phyloP scores from a whole-genome alignment of 2,797 vertebrate species.

The Alfaro cultratus region DNA sequence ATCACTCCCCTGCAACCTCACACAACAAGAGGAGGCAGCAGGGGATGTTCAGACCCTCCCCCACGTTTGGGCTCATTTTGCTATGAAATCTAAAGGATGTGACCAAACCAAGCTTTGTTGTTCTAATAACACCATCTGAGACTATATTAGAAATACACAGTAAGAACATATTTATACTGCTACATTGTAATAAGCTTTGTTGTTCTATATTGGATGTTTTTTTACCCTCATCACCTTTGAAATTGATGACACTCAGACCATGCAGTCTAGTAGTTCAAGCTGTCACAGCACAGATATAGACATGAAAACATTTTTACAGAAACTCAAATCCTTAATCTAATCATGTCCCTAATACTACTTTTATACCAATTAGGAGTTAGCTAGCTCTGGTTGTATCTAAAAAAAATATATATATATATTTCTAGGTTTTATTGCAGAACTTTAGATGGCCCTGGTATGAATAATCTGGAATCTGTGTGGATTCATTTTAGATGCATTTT shows the following conservation, averaged over 20 bases:
- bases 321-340: background rate
- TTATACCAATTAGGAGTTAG: background rate
- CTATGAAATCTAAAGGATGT: background rate
- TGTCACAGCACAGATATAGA: background rate
- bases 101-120: background rate
- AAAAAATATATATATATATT: no score
- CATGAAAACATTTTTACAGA: background rate
- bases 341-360: background rate
- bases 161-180: background rate
- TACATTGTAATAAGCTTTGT: background rate
- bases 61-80: constrained; percentile 9
- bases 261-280: no score
- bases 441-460: background rate
- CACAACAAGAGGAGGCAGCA: constrained; percentile 2
- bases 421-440: background rate
- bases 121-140: background rate
- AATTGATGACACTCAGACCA: background rate
- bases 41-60: constrained; percentile 17
- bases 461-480: background rate
- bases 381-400: background rate
- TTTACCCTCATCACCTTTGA: no score
- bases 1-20: constrained; percentile 23
- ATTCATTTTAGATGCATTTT: background rate
- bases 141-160: no score
- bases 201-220: background rate